phyloP scores from a whole-genome alignment of 2,797 vertebrate species.

The Pangasius sanitwongsei region DNA sequence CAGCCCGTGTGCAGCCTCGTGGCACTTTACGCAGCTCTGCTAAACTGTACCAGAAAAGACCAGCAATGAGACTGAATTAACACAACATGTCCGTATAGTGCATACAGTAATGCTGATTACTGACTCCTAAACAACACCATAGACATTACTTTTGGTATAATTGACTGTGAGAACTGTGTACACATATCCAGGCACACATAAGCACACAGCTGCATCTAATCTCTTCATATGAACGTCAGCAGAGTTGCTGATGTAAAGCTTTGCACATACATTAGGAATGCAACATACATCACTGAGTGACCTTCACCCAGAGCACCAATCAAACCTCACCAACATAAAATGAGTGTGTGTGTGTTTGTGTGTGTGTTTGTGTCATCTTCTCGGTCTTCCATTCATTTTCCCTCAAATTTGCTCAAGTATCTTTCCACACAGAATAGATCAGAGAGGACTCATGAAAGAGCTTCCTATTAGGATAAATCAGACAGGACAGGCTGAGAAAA shows the following conservation, averaged over 20 bases:
- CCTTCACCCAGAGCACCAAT: slow-evolving; percentile 51
- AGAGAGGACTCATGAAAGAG: slow-evolving; percentile 55
- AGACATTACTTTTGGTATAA: not conserved
- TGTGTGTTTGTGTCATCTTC: slow-evolving; percentile 20
- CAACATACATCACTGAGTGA: slow-evolving; percentile 54
- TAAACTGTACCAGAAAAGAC: not conserved
- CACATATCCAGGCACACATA: not conserved
- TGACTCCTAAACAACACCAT: not conserved
- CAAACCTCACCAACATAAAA: slow-evolving; percentile 29
- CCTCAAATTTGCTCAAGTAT: slow-evolving; percentile 40
- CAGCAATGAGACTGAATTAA: not conserved
- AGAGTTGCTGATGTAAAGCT: slow-evolving; percentile 40
- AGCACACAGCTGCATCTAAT: slow-evolving; percentile 5
- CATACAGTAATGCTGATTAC: not conserved
- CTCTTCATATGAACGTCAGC: slow-evolving; percentile 34
- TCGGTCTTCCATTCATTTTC: slow-evolving; percentile 35
- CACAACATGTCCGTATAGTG: not conserved
- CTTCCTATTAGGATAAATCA: slow-evolving; percentile 54
- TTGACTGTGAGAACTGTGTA: not conserved
- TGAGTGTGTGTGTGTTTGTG: not conserved
- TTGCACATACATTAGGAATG: slow-evolving; percentile 49
- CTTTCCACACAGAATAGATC: slow-evolving; percentile 51
- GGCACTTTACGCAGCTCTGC: not conserved
- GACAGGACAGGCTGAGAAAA: slow-evolving; percentile 44
- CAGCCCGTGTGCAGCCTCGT: not conserved